A percentile compares a stretch with the other conserved stretches of the same genome.
Conservation (phyloP, 2,888 invertebrate genomes). For the Caradrina clavipalpis region DNA sequence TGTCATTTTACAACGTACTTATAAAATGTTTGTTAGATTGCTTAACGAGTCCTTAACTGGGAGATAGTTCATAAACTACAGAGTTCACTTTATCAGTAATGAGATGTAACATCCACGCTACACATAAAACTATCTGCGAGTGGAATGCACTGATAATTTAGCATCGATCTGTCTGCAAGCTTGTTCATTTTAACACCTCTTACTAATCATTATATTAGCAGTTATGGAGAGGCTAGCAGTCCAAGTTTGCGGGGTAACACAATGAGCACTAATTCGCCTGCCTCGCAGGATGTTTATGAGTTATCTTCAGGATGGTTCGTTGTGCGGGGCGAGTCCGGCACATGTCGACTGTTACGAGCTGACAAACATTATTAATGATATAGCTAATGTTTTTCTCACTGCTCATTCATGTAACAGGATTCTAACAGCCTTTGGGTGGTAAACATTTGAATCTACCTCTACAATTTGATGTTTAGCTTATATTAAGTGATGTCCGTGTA, state of each 20-base stretch:
- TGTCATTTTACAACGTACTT: neutral
- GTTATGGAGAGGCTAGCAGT: neutral
- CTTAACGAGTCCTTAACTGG: constrained; percentile 1
- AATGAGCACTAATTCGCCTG: constrained; percentile 16
- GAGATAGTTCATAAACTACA: constrained; percentile 16
- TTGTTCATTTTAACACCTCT: constrained; percentile 6
- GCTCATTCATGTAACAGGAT: constrained; percentile 37
- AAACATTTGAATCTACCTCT: constrained; percentile 28
- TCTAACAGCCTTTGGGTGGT: constrained; percentile 34
- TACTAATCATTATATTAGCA: neutral
- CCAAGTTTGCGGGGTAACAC: constrained; percentile 1
- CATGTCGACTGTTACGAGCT: constrained; percentile 8
- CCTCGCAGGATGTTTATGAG: constrained; percentile 19
- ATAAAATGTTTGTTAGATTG: neutral
- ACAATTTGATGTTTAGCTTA: constrained; percentile 37
- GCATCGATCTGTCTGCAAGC: neutral
- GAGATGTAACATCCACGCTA: neutral
- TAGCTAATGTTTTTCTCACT: constrained; percentile 24
- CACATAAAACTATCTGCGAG: neutral
- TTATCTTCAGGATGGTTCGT: constrained; percentile 18
- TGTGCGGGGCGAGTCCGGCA: neutral
- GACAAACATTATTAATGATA: constrained; percentile 14
- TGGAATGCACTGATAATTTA: neutral
- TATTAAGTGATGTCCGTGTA: constrained; percentile 11
- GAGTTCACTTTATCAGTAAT: neutral